Base-by-base conservation (phyloP, 2,113 vertebrate species). In the Bujurquina vittata region DNA sequence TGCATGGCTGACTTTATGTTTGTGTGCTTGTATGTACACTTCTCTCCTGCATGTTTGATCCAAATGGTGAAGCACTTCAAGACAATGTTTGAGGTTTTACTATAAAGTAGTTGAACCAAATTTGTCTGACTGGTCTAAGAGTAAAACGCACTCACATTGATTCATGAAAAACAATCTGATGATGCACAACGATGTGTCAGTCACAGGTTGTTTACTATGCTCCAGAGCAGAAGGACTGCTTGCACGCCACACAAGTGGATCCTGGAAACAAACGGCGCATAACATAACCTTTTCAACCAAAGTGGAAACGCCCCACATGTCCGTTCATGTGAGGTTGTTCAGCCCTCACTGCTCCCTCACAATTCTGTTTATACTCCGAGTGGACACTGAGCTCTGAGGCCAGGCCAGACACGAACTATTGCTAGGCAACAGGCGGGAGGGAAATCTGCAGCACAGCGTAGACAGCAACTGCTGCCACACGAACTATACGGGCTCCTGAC, bases 401-500 rank as follows among this genome's bases (percentile, higher is more conserved):
- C 77, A 12, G 73, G 81, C 61, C 82, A 76, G 82, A 81, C 81
- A 91, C 23, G 7, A 87, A 86, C 88, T 33, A 95, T 94, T 89
- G 14, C 94, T 90, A 93, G 92, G 93, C 94, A 95, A 95, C 93
- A 92, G 91, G 86, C 85, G 10, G 83, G 35, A 80, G 86, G 89
- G 89, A 3, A 90, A 90, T 88, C 83, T 77, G 20, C 79, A 60
- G 84, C 86, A 75, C 62, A 77, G 84, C 63, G 54, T 78, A 40
- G 37, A 20, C 59, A 43, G 86, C 62, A 74, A 29, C 62, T 54
- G 83, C 88, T 74, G 83, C 79, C 84, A 56, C 85, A 69, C 5
- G 77, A 72, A 75, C 88, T 55, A 78, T 52, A 40, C 26, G 61
- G 85, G 18, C 76, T 81, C 81, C 63, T 83, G 78, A 91, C 76